These are phyloP conservation scores for Lycaena phlaeas DNA, from an alignment of 2,888 invertebrate species.

Conservation along the genomic window DNA sequence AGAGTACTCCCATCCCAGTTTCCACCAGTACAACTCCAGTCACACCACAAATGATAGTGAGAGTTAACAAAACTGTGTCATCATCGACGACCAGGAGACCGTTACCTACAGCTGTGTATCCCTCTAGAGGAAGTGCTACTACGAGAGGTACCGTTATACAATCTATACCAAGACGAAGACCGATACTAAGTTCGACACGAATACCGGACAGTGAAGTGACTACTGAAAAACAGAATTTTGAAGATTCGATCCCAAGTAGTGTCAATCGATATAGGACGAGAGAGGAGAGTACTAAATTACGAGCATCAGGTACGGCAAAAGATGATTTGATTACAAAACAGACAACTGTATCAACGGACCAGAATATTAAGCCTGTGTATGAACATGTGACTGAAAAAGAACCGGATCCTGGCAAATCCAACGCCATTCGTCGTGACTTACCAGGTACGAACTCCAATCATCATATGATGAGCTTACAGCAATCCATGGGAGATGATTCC, in stretches of 20 bases:
- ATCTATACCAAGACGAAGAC: constrained; percentile 73
- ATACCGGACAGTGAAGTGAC: constrained; percentile 39
- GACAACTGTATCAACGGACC: constrained; percentile 48
- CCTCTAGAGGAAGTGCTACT: constrained; percentile 67
- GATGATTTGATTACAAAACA: constrained; percentile 55
- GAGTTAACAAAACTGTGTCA: constrained; percentile 57
- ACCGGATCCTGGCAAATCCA: constrained; percentile 60
- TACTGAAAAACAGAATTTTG: constrained; percentile 36
- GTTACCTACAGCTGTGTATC: constrained; percentile 59
- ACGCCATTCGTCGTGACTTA: constrained; percentile 76
- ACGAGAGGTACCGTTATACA: constrained; percentile 77
- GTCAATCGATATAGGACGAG: constrained; percentile 47
- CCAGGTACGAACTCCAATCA: constrained; percentile 70
- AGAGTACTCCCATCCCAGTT: constrained; percentile 53
- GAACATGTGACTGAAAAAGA: constrained; percentile 62
- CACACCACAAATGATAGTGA: constrained; percentile 59
- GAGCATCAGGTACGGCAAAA: constrained; percentile 38
- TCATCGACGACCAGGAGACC: constrained; percentile 73
- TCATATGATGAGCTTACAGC: constrained; percentile 70
- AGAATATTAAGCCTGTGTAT: constrained; percentile 66
- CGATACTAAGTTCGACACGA: constrained; percentile 38
- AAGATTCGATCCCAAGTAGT: constrained; percentile 48
- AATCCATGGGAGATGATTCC: constrained; percentile 76
- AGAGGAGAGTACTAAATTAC: constrained; percentile 36
- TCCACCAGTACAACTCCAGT: constrained; percentile 45